phyloP scores from a whole-genome alignment of 1,140 invertebrate species.

The Leptestheria dahalacensis region DNA sequence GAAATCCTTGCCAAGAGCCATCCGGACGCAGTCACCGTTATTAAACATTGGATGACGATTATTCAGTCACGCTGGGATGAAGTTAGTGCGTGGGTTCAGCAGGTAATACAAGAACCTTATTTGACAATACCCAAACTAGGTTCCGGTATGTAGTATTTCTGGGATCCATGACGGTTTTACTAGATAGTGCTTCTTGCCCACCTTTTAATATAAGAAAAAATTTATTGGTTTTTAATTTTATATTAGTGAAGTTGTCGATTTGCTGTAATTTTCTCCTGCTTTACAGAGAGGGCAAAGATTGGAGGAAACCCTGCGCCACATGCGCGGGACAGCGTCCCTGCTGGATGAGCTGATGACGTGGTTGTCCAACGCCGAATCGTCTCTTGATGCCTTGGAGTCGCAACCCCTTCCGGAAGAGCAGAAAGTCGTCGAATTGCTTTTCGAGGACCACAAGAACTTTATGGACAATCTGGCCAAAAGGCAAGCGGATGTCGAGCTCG shows the following conservation, averaged over 20 bases:
- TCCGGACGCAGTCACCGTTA: constrained; percentile 80
- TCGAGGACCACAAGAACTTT: constrained; percentile 79
- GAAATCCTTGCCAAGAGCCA: constrained; percentile 78
- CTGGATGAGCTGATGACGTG: constrained; percentile 85
- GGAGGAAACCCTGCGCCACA: constrained; percentile 46
- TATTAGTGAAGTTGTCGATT: too few relatives aligned
- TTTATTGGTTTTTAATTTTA: too few relatives aligned
- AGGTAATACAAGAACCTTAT: constrained; percentile 23
- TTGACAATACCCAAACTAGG: too few relatives aligned
- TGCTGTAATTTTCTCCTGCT: background rate
- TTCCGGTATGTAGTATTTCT: too few relatives aligned
- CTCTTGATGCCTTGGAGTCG: constrained; percentile 58
- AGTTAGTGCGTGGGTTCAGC: constrained; percentile 58
- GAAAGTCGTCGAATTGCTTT: constrained; percentile 65
- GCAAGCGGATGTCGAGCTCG: constrained; percentile 73
- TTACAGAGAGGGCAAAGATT: constrained; percentile 68
- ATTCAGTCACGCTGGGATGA: constrained; percentile 95
- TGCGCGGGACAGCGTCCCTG: constrained; percentile 41
- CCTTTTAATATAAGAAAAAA: too few relatives aligned
- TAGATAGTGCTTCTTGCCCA: too few relatives aligned
- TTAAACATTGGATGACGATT: constrained; percentile 95
- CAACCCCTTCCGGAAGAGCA: constrained; percentile 84
- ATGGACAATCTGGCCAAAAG: constrained; percentile 79
- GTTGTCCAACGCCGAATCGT: constrained; percentile 75
- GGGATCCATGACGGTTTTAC: too few relatives aligned